Evolutionary conservation across 2,888 invertebrate genomes (phyloP).

Genomic region (Tethea ocularis): DNA sequence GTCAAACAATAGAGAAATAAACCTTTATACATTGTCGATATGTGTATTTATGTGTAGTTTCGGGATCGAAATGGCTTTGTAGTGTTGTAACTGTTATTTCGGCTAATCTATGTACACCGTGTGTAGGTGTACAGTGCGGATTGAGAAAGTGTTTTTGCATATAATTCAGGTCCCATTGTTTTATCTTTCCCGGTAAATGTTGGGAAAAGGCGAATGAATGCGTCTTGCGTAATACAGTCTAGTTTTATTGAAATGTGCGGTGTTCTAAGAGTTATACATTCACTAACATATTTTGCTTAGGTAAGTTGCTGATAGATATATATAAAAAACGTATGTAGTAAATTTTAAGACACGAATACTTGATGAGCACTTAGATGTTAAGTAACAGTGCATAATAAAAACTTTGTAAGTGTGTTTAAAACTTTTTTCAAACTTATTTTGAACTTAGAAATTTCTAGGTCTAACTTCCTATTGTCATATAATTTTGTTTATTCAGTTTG

Average conservation of each 20-base stretch:
- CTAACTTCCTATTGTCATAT: no score
- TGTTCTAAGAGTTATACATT: constrained; percentile 25
- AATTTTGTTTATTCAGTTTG: no score
- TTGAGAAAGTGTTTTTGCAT: constrained; percentile 81
- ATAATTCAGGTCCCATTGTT: constrained; percentile 82
- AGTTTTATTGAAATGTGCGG: constrained; percentile 52
- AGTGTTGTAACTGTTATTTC: constrained; percentile 73
- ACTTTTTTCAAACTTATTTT: neutral
- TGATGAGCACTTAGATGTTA: neutral
- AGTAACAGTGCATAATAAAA: neutral
- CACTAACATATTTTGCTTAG: constrained; percentile 31
- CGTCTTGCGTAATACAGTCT: constrained; percentile 58
- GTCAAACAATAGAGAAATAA: constrained; percentile 26
- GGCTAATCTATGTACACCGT: constrained; percentile 60
- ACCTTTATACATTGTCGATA: constrained; percentile 21
- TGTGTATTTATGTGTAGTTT: constrained; percentile 37
- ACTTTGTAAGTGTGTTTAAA: no score
- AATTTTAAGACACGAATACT: neutral
- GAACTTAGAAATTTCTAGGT: no score
- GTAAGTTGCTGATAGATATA: constrained; percentile 35
- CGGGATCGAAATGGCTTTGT: constrained; percentile 46
- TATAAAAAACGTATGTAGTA: neutral
- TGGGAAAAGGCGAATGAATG: constrained; percentile 63
- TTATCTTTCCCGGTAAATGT: constrained; percentile 69
- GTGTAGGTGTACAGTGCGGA: constrained; percentile 72